These are phyloP conservation scores for Alloscopus bannaensis DNA, from an alignment of 2,888 invertebrate genomes.

Conservation along the genomic window DNA sequence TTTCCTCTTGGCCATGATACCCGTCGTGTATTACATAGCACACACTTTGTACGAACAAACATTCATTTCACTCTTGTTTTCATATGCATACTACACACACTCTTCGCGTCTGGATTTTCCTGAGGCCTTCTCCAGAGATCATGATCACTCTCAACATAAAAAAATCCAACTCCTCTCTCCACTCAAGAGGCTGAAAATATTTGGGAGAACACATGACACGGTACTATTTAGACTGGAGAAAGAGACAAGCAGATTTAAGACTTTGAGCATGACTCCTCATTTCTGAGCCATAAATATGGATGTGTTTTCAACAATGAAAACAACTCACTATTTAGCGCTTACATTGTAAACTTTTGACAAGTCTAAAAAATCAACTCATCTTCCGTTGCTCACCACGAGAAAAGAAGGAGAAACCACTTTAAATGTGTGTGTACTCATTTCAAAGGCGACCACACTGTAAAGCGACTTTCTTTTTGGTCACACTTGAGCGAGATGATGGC, in stretches of 20 bases:
- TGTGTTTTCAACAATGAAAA: no score
- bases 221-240: not conserved
- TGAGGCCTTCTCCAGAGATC: not conserved
- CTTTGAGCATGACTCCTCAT: not conserved
- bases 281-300: no score
- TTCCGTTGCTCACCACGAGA: not conserved
- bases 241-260: not conserved
- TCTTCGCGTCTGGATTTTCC: not conserved
- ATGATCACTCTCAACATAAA: slow-evolving; percentile 34
- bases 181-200: not conserved
- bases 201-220: not conserved
- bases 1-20: not conserved
- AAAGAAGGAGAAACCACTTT: not conserved
- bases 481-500: no score
- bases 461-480: not conserved
- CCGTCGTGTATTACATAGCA: not conserved
- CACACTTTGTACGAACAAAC: not conserved
- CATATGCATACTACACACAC: not conserved
- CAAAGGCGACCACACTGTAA: not conserved
- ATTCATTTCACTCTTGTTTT: not conserved
- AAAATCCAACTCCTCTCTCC: not conserved
- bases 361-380: no score
- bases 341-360: no score
- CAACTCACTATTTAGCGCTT: no score
- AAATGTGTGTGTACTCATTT: not conserved